Evolutionary conservation across 2,797 vertebrate genomes (phyloP), one percentile per base, ranked within the genome.

Genomic region (Borostomias antarcticus): DNA sequence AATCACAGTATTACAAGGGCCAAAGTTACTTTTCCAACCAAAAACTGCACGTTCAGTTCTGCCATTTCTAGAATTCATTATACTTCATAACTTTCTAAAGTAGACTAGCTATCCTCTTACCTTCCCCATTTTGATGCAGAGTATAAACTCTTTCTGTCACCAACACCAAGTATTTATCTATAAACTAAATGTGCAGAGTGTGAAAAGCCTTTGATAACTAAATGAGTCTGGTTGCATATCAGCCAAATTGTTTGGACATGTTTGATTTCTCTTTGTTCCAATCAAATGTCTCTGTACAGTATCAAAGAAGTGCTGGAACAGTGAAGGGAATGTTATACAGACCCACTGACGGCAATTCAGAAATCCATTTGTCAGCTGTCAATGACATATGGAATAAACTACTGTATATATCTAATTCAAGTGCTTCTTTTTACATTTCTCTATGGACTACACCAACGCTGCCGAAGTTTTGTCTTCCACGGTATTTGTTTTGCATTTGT

Each of bases 181-280:
- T 88, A 75, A 84, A 83, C 74, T 64, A 82, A 84, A 87, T 83
- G 85, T 86, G 86, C 86, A 79, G 86, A 86, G 77, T 63, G 70
- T 6, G 74, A 66, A 74, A 79, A 78, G 59, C 72, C 66, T 88
- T 89, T 89, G 78, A 84, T 83, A 86, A 48, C 68, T 83, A 87
- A 80, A 90, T 88, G 84, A 83, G 80, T 71, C 9, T 62, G 81
- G 86, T 85, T 83, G 85, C 75, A 86, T 88, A 84, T 89, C 87
- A 89, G 87, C 87, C 85, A 76, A 89, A 84, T 72, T 74, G 72
- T 78, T 66, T 70, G 48, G 80, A 63, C 80, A 66, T 3, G 72
- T 86, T 87, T 89, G 78, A 90, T 88, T 81, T 77, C 77, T 78
- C 71, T 83, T 87, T 90, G 87, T 86, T 83, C 73, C 78, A 68